These are phyloP conservation scores for Pseudomyrmex concolor DNA, from an alignment of 1,140 invertebrate species.

Conservation along the genomic window DNA sequence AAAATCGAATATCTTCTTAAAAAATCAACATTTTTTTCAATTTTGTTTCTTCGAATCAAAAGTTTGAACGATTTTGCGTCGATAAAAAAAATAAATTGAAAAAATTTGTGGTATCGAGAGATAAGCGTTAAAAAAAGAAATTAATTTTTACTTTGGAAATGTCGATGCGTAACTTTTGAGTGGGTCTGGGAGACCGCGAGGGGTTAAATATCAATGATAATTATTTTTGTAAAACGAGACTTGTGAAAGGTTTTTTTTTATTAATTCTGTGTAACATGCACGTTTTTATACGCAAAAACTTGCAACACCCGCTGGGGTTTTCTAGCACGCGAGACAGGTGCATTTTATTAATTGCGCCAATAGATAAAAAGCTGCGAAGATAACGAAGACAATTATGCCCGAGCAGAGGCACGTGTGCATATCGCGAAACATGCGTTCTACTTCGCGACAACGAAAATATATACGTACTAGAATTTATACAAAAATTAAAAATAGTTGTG, in stretches of 20 bases:
- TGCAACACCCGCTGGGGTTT: background rate
- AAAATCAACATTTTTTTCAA: no score
- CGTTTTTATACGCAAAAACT: background rate
- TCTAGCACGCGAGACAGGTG: slow-evolving; percentile 2
- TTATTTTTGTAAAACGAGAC: background rate
- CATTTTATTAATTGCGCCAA: slow-evolving; percentile 50
- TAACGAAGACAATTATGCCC: slow-evolving; percentile 36
- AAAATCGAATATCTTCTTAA: no score
- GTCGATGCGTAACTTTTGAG: no score
- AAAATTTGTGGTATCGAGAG: no score
- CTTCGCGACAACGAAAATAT: background rate
- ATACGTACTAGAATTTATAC: background rate
- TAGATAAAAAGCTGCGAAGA: slow-evolving; percentile 44
- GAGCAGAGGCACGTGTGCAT: background rate
- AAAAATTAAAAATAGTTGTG: slow-evolving; percentile 1
- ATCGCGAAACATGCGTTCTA: slow-evolving; percentile 35
- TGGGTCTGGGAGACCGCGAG: no score
- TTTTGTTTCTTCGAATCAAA: no score
- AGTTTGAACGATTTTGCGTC: no score
- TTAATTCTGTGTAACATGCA: background rate
- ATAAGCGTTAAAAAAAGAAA: no score
- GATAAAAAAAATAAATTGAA: no score
- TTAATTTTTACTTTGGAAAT: no score
- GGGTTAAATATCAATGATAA: background rate
- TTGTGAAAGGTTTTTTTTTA: background rate